These are phyloP conservation scores for Acanthurus leucopareius DNA, from an alignment of 2,797 vertebrate species.

Conservation along the genomic window DNA sequence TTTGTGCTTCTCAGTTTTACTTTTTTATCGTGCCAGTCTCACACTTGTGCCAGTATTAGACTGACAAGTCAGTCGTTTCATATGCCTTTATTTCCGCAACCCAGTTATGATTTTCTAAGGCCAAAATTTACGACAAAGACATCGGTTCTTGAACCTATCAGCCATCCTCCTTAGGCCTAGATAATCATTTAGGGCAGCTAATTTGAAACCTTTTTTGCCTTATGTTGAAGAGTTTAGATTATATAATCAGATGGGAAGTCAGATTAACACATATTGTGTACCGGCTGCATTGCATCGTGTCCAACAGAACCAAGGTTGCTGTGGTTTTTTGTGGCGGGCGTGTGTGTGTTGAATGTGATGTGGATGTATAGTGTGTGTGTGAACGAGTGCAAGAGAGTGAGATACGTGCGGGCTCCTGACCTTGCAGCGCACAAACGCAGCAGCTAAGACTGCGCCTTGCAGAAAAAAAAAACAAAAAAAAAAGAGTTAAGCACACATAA, in stretches of 20 bases:
- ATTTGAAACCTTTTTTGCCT: constrained; percentile 78
- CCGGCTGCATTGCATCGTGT: constrained; percentile 74
- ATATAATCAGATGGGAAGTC: constrained; percentile 49
- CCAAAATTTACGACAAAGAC: constrained; percentile 59
- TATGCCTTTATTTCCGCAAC: constrained; percentile 75
- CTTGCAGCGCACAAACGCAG: constrained; percentile 77
- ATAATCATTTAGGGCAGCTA: constrained; percentile 80
- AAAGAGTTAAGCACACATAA: constrained; percentile 72
- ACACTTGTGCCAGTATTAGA: constrained; percentile 82
- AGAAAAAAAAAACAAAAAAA: constrained; percentile 28
- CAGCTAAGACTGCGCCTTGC: constrained; percentile 67
- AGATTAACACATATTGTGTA: constrained; percentile 48
- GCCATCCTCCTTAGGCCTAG: constrained; percentile 71
- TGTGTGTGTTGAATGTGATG: constrained; percentile 67
- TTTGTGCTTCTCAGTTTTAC: constrained; percentile 59
- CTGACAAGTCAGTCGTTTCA: constrained; percentile 60
- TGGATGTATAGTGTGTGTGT: constrained; percentile 54
- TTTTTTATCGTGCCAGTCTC: constrained; percentile 77
- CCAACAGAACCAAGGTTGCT: constrained; percentile 80
- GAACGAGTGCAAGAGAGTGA: constrained; percentile 35
- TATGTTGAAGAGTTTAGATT: constrained; percentile 66
- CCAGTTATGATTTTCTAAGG: constrained; percentile 77
- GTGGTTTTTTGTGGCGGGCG: constrained; percentile 12
- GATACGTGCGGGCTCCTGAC: constrained; percentile 63
- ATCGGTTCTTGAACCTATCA: constrained; percentile 56